Base-by-base conservation (phyloP, 2,888 invertebrate genomes). In the Reticulitermes lucifugus region DNA sequence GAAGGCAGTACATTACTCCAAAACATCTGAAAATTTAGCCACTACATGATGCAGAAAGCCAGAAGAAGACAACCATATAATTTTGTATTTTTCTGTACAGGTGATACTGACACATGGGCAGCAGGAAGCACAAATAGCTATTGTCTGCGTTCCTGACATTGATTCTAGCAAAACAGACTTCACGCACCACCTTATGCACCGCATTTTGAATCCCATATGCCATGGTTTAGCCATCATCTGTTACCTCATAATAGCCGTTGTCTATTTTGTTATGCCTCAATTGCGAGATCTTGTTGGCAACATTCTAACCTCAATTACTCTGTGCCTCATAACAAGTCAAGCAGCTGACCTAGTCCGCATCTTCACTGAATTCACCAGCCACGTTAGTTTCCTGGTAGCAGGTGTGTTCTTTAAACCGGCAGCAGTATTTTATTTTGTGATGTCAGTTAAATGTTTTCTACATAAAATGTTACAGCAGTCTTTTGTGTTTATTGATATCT, bases 231-330 rank as follows among this genome's bases (percentile, higher is more conserved):
- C 95, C 22, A 94, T 97, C 88, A 91, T 94, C 79, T 93, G 96
- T 87, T 94, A 95, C 88, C 90, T 96, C 83, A 90, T 94, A 22
- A 94, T 96, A 65, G 95, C 96, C 9, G 93, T 96, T 79, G 93
- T 96, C 86, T 97, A 97, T 89, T 97, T 97, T 90, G 94, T 97
- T 70, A 91, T 97, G 89, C 96, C 97, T 22, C 96, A 96, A 83
- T 91, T 97, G 85, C 92, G 96, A 89, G 96, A 97, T 91, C 92
- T 97, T 82, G 94, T 96, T 60, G 97, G 97, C 4, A 97, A 97
- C 90, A 96, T 97, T 87, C 94, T 97, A 86, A 96, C 96, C 1
- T 96, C 96, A 79, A 95, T 97, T 89, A 94, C 94, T 85, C 89
- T 96, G 75, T 97, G 97, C 89, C 91, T 97, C 88, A 95, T 96